Conservation (phyloP, 2,888 invertebrate genomes). For the Cotesia congregata region DNA sequence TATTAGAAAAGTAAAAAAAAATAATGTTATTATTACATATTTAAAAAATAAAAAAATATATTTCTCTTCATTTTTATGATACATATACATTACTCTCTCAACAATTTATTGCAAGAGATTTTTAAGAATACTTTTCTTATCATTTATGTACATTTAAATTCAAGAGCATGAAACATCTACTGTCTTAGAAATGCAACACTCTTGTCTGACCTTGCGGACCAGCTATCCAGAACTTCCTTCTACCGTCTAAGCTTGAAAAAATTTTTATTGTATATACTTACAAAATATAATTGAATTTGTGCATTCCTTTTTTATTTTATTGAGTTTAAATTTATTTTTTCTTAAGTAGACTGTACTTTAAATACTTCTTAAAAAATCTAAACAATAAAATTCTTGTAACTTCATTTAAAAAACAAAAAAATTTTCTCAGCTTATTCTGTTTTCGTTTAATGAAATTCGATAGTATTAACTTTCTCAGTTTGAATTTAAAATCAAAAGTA, state of each 20-base stretch:
- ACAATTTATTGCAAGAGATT: not conserved
- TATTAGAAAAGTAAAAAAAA: too few relatives aligned
- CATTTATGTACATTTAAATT: not conserved
- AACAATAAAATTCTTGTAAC: too few relatives aligned
- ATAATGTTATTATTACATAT: not conserved
- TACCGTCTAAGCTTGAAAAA: not conserved
- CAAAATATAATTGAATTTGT: not conserved
- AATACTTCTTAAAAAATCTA: too few relatives aligned
- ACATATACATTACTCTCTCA: not conserved
- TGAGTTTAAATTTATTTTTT: too few relatives aligned
- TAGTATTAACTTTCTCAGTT: not conserved
- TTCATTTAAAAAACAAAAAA: too few relatives aligned
- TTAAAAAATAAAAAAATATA: not conserved
- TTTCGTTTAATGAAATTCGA: too few relatives aligned
- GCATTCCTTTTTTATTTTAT: not conserved
- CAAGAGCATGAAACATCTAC: not conserved
- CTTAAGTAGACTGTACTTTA: too few relatives aligned
- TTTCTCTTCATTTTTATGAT: not conserved
- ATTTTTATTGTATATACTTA: not conserved
- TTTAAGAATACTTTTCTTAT: not conserved
- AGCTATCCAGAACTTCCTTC: not conserved
- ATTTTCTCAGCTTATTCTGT: too few relatives aligned
- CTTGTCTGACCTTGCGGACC: not conserved
- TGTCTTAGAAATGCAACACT: not conserved
- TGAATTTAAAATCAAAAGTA: not conserved